Percentiles rank a stretch among this genome's conserved stretches.
Evolutionary conservation across 2,113 vertebrate genomes (phyloP).

Genomic region (Daubentonia madagascariensis): DNA sequence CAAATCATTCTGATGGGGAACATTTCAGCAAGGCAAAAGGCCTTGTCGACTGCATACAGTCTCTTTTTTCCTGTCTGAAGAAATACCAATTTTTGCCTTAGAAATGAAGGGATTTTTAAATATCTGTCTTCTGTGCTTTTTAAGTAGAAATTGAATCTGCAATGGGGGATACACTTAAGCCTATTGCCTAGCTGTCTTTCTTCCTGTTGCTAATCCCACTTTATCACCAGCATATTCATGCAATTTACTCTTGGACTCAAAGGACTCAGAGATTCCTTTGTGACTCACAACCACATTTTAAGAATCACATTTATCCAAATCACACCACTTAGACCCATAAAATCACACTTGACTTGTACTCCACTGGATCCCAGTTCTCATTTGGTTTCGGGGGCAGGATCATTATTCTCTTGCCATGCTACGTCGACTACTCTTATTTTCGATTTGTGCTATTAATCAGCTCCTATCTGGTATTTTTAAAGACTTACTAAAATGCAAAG

Average conservation of each 20-base stretch:
- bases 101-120: not conserved
- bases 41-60: not conserved
- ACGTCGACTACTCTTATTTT: not conserved
- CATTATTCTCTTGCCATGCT: not conserved
- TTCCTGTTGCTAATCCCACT: not conserved
- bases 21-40: not conserved
- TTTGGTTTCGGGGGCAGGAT: not conserved
- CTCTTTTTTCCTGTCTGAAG: not conserved
- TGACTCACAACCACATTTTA: not conserved
- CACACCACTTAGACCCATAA: not conserved
- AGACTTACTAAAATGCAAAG: conserved; percentile 52
- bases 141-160: not conserved
- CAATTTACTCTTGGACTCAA: not conserved
- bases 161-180: not conserved
- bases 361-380: not conserved
- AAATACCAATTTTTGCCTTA: not conserved
- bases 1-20: not conserved
- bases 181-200: not conserved
- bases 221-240: not conserved
- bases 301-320: conserved; percentile 1
- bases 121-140: not conserved
- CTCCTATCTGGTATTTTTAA: conserved; percentile 31
- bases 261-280: not conserved
- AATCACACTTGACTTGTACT: not conserved
- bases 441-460: conserved; percentile 30